Evolutionary conservation across 2,888 invertebrate genomes (phyloP).

Genomic region (Cephus pygmeus): DNA sequence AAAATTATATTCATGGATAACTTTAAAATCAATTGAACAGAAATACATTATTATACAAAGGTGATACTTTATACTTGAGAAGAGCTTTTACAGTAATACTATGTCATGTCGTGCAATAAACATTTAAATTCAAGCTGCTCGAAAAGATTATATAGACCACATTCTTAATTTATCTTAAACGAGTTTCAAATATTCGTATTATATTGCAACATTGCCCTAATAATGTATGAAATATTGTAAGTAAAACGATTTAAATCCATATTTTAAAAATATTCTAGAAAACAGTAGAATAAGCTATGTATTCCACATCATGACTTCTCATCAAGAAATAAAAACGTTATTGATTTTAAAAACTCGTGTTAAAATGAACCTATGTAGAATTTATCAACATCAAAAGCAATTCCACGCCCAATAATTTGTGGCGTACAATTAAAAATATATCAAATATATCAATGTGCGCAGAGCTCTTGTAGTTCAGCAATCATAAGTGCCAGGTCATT

Average conservation of each 20-base stretch:
- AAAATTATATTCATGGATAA: not conserved
- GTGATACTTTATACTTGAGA: not conserved
- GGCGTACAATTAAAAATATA: constrained; percentile 12
- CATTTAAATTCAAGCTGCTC: not conserved
- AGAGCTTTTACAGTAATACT: not conserved
- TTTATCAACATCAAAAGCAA: constrained; percentile 6
- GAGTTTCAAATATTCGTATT: not conserved
- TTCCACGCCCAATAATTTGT: not conserved
- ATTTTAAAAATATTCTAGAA: not conserved
- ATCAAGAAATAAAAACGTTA: not conserved
- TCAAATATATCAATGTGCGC: not conserved
- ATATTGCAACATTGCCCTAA: not conserved
- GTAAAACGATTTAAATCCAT: not conserved
- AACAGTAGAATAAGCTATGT: not conserved
- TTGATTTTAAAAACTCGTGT: not conserved
- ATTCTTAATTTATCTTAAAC: not conserved
- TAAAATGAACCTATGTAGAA: not conserved
- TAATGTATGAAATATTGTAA: not conserved
- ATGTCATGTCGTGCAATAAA: not conserved
- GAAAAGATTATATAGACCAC: not conserved
- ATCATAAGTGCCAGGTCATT: constrained; percentile 1
- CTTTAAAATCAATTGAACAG: not conserved
- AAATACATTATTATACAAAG: not conserved
- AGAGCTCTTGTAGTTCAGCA: not conserved
- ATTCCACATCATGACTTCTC: not conserved